phyloP scores from a whole-genome alignment of 2,113 vertebrate genomes.

The Myotis davidii region DNA sequence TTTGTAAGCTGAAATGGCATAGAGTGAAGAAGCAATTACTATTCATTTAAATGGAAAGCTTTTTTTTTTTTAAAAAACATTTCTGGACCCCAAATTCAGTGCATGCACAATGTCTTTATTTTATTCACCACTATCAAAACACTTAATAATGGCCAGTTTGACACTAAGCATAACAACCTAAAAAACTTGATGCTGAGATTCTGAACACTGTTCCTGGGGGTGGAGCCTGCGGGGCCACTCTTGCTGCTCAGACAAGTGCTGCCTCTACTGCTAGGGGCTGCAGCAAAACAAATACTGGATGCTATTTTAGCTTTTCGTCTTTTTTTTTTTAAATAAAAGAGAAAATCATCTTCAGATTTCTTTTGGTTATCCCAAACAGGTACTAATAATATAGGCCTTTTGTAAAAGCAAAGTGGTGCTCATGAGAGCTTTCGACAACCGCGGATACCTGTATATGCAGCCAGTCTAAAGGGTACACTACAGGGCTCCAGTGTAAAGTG shows the following conservation, averaged over 20 bases:
- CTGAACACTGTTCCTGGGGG: background rate
- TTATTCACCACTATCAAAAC: background rate
- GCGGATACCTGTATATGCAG: background rate
- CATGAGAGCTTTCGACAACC: background rate
- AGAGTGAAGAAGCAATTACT: background rate
- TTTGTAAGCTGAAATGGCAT: background rate
- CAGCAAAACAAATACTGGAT: background rate
- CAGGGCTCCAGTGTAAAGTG: background rate
- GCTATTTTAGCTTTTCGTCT: background rate
- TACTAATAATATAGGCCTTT: background rate
- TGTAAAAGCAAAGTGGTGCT: background rate
- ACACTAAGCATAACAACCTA: background rate
- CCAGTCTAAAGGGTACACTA: background rate
- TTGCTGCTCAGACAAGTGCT: background rate
- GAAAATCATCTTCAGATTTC: background rate
- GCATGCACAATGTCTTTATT: background rate
- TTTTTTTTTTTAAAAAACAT: background rate
- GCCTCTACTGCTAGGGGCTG: background rate
- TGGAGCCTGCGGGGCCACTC: background rate
- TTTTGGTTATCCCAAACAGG: background rate
- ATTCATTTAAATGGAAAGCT: background rate
- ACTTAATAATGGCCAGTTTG: background rate
- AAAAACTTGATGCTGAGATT: background rate
- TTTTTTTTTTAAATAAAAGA: background rate
- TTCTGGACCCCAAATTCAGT: background rate